Percentiles rank a stretch among this genome's conserved stretches.
Conservation (phyloP, 2,797 vertebrate genomes). For the Clarias fuscus region DNA sequence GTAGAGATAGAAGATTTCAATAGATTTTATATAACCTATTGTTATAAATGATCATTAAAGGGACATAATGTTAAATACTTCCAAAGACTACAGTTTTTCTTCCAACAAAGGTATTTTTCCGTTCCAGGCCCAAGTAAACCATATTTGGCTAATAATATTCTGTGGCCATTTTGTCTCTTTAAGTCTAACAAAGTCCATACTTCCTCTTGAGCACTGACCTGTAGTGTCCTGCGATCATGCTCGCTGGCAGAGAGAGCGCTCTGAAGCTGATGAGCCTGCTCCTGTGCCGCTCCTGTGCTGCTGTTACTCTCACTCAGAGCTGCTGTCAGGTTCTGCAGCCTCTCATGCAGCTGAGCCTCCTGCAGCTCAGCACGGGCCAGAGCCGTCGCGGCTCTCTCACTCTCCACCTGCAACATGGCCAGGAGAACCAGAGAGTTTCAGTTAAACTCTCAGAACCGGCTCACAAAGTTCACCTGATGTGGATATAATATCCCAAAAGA, state of each 20-base stretch:
- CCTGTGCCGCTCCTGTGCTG: constrained; percentile 67
- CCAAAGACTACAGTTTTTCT: not conserved
- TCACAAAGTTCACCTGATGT: not conserved
- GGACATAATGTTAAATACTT: not conserved
- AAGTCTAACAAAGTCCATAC: not conserved
- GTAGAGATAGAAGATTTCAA: not conserved
- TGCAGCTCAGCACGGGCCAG: constrained; percentile 73
- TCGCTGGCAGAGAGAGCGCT: constrained; percentile 72
- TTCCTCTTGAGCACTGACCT: constrained; percentile 64
- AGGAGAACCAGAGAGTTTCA: not conserved
- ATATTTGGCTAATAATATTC: not conserved
- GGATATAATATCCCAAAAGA: not conserved
- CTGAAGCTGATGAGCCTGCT: constrained; percentile 73
- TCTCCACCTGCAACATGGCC: constrained; percentile 55
- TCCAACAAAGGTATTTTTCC: not conserved
- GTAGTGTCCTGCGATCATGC: constrained; percentile 75
- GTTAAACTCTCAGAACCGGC: not conserved
- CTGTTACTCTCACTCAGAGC: constrained; percentile 65
- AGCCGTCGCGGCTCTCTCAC: constrained; percentile 66
- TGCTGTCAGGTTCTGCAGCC: constrained; percentile 69
- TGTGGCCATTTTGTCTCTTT: not conserved
- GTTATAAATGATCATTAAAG: not conserved
- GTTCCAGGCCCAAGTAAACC: not conserved
- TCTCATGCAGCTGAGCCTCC: constrained; percentile 74
- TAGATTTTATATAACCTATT: not conserved